Conservation (phyloP, 2,113 vertebrate genomes). For the Pelecanus crispus region DNA sequence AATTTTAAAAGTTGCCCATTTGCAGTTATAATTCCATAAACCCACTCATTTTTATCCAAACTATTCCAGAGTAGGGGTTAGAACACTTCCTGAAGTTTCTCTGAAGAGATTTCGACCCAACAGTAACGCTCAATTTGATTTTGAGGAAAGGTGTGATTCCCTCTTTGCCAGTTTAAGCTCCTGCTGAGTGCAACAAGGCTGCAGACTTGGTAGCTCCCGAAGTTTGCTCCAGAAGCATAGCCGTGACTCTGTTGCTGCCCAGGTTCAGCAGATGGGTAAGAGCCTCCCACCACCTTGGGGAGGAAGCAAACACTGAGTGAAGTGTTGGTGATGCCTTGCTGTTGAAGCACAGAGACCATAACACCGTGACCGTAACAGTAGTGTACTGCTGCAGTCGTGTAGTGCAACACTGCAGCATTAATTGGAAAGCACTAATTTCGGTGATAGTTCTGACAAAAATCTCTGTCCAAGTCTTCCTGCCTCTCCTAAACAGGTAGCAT, state of each 20-base stretch:
- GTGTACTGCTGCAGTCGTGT: fast-evolving
- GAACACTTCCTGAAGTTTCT: not conserved
- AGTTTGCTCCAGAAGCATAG: not conserved
- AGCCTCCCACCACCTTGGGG: not conserved
- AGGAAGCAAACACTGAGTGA: not conserved
- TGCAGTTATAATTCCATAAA: not conserved
- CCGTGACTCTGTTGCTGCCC: not conserved
- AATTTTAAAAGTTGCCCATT: not conserved
- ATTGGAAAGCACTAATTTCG: not conserved
- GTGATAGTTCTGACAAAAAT: not conserved
- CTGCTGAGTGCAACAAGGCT: not conserved
- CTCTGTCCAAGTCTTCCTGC: not conserved
- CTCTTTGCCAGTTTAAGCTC: not conserved
- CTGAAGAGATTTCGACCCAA: not conserved
- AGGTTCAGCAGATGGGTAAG: not conserved
- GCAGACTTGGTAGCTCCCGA: not conserved
- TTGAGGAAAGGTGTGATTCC: not conserved
- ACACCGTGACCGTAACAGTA: fast-evolving
- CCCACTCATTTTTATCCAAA: not conserved
- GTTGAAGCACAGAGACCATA: not conserved
- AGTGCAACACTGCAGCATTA: not conserved
- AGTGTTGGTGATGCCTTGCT: not conserved
- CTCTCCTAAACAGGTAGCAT: not conserved
- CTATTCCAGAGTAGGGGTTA: not conserved
- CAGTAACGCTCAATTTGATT: not conserved